Evolutionary conservation across 2,113 vertebrate genomes (phyloP).

Genomic region (Tragelaphus buxtoni): DNA sequence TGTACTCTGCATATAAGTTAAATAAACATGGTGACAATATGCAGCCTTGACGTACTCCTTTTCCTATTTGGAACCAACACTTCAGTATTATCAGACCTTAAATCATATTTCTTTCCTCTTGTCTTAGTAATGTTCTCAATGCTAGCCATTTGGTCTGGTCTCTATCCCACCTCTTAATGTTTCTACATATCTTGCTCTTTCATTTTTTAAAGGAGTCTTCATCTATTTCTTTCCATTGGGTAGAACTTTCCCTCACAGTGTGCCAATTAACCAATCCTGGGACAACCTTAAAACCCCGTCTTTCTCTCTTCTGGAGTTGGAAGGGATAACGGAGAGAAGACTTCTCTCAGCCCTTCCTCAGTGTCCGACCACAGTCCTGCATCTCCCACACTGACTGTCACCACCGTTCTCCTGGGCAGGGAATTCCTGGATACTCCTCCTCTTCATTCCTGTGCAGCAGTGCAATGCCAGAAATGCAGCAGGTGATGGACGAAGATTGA

Average conservation of each 20-base stretch:
- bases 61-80: too few relatives aligned
- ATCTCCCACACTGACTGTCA: neutral
- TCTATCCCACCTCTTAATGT: neutral
- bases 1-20: too few relatives aligned
- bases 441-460: neutral
- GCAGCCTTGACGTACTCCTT: too few relatives aligned
- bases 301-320: neutral
- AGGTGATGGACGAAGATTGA: neutral
- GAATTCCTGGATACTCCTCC: neutral
- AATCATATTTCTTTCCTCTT: neutral
- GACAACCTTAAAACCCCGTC: neutral
- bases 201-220: neutral
- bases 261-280: neutral
- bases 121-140: neutral
- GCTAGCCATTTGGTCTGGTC: neutral
- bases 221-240: neutral
- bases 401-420: neutral
- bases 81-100: neutral
- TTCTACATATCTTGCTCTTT: neutral
- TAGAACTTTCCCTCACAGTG: neutral
- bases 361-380: neutral
- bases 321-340: neutral
- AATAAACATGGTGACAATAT: too few relatives aligned
- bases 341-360: neutral
- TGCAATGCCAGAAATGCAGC: neutral